phyloP scores from a whole-genome alignment of 2,888 invertebrate species.

The Tridacna crocea region DNA sequence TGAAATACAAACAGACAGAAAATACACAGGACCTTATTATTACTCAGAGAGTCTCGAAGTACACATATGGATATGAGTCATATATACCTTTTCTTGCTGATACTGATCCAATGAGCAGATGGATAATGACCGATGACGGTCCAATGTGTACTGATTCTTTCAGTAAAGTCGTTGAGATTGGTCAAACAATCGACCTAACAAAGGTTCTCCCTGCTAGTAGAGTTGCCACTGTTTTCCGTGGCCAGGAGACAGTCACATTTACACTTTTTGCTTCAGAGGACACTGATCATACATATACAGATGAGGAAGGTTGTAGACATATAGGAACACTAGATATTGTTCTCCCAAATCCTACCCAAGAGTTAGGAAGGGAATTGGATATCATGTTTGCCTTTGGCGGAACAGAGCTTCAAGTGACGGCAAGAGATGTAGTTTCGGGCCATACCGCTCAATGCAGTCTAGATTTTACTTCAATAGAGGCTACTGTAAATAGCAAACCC shows the following conservation, averaged over 20 bases:
- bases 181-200: neutral
- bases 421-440: neutral
- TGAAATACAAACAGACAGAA: neutral
- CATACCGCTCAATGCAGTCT: neutral
- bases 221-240: neutral
- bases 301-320: neutral
- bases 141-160: neutral
- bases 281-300: neutral
- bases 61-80: neutral
- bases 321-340: neutral
- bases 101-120: neutral
- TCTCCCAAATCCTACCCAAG: neutral
- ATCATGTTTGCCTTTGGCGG: neutral
- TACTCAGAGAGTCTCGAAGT: neutral
- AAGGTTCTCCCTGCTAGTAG: neutral
- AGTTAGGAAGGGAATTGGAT: neutral
- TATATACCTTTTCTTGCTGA: neutral
- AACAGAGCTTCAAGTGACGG: neutral
- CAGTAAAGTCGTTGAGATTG: neutral
- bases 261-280: neutral
- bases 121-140: neutral
- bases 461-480: neutral
- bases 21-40: neutral
- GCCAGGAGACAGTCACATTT: neutral
- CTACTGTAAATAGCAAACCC: too few relatives aligned